Conservation (phyloP, 2,888 invertebrate species). For the Sphaerophoria taeniata region DNA sequence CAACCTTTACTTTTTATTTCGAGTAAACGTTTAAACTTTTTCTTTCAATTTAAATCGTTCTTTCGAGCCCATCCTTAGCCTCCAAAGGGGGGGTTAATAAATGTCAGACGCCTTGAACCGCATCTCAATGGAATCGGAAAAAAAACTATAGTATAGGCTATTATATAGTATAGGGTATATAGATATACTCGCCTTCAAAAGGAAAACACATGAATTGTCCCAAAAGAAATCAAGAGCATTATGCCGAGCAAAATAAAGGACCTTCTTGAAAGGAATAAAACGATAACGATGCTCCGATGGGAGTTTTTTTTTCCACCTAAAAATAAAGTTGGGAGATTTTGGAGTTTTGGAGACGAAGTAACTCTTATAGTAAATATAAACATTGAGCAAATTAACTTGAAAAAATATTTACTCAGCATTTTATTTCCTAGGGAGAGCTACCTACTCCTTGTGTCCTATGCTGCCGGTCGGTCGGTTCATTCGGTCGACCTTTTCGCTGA, state of each 20-base stretch:
- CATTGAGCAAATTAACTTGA: constrained; percentile 74
- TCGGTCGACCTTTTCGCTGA: constrained; percentile 43
- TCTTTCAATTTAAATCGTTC: constrained; percentile 60
- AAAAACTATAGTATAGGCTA: neutral
- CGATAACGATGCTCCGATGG: constrained; percentile 36
- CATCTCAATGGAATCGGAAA: neutral
- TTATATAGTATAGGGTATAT: too few relatives aligned
- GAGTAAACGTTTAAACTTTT: constrained; percentile 63
- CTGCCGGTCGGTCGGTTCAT: constrained; percentile 16
- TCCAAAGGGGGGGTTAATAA: constrained; percentile 60
- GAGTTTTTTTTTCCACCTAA: constrained; percentile 2
- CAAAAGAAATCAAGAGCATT: constrained; percentile 47
- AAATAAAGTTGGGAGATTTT: neutral
- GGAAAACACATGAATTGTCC: constrained; percentile 50
- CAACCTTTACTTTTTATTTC: constrained; percentile 44
- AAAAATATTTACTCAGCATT: constrained; percentile 74
- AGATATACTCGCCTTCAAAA: constrained; percentile 4
- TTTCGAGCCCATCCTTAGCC: neutral
- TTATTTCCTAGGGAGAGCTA: constrained; percentile 65
- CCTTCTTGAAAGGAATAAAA: constrained; percentile 16
- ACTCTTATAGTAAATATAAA: constrained; percentile 69
- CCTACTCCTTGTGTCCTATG: constrained; percentile 9
- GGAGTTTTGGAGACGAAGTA: neutral
- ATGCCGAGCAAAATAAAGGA: constrained; percentile 15
- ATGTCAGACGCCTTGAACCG: constrained; percentile 24